Percentiles rank a stretch among this genome's conserved stretches.
phyloP scores from a whole-genome alignment of 2,113 vertebrate genomes.

The Orycteropus afer region DNA sequence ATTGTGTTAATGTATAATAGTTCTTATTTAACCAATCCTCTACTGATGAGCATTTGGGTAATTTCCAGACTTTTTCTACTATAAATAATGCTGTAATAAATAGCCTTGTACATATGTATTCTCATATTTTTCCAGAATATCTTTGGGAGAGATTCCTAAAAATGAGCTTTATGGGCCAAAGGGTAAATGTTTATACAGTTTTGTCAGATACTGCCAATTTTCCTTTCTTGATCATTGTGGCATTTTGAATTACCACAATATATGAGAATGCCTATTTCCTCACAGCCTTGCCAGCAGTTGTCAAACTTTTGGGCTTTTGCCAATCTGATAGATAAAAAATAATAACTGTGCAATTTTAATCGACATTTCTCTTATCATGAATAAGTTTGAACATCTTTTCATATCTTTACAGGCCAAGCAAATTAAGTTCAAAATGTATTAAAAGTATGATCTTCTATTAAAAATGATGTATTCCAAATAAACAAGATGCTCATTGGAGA shows the following conservation, averaged over 20 bases:
- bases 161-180: conserved; percentile 62
- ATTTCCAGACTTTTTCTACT: conserved; percentile 30
- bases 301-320: conserved; percentile 64
- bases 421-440: conserved; percentile 49
- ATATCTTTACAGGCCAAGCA: conserved; percentile 50
- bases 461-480: conserved; percentile 52
- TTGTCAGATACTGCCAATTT: conserved; percentile 56
- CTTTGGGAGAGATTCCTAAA: conserved; percentile 58
- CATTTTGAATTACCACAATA: conserved; percentile 56
- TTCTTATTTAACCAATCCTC: conserved; percentile 27
- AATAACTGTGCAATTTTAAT: conserved; percentile 71
- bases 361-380: conserved; percentile 61
- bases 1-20: conserved; percentile 25
- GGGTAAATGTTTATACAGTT: conserved; percentile 56
- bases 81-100: conserved; percentile 52
- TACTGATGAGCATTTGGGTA: conserved; percentile 51
- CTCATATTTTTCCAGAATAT: conserved; percentile 61
- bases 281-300: conserved; percentile 62
- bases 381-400: conserved; percentile 69
- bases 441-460: conserved; percentile 51
- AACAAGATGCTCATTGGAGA: conserved; percentile 41
- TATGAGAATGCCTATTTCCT: conserved; percentile 9
- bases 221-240: conserved; percentile 27
- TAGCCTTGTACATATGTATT: conserved; percentile 51
- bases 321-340: conserved; percentile 58